phyloP scores from a whole-genome alignment of 2,113 vertebrate genomes.

The Origma solitaria region DNA sequence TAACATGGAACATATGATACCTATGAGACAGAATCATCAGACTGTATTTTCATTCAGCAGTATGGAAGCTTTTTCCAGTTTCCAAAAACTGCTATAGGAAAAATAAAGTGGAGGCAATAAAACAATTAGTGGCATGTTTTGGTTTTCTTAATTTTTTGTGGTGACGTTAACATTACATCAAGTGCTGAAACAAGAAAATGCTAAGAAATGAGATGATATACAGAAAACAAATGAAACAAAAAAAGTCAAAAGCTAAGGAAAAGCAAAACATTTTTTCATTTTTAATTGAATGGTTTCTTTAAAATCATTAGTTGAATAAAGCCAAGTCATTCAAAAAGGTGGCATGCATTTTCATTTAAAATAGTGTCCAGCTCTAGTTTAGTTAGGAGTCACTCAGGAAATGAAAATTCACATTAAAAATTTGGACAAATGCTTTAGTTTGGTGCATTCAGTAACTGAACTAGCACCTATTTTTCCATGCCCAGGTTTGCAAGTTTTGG shows the following conservation, averaged over 20 bases:
- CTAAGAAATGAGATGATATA: background rate
- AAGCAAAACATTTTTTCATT: constrained; percentile 4
- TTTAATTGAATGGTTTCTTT: background rate
- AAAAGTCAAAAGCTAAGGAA: constrained; percentile 19
- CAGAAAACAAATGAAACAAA: background rate
- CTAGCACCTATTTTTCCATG: background rate
- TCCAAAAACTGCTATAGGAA: constrained; percentile 15
- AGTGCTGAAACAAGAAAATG: constrained; percentile 38
- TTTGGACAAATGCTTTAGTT: background rate
- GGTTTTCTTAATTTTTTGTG: background rate
- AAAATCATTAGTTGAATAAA: background rate
- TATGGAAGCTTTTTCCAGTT: background rate
- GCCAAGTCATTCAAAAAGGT: background rate
- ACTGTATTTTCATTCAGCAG: background rate
- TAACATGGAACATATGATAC: constrained; percentile 33
- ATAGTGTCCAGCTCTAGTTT: background rate
- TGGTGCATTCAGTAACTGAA: background rate
- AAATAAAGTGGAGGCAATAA: background rate
- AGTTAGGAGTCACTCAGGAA: background rate
- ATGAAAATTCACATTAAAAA: background rate
- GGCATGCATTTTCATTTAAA: background rate
- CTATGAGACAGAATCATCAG: constrained; percentile 35
- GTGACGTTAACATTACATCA: constrained; percentile 14
- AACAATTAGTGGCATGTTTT: background rate
- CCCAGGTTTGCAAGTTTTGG: constrained; percentile 37